Conservation (phyloP, 2,113 vertebrate genomes). For the Hippocampus abdominalis region DNA sequence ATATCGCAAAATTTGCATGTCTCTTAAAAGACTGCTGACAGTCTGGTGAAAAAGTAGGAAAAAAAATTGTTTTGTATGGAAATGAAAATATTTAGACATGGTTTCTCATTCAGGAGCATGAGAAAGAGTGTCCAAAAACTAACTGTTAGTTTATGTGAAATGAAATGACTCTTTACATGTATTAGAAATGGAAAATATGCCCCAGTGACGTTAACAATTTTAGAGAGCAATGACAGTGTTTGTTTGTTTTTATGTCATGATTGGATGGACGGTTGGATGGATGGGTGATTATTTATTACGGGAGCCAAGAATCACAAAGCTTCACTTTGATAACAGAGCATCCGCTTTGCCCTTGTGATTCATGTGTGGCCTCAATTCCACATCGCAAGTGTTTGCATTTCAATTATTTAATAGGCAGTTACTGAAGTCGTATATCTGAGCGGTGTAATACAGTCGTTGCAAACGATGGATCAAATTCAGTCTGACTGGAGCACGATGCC, state of each 20-base stretch:
- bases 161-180: not conserved
- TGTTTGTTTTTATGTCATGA: not conserved
- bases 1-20: too few species aligned
- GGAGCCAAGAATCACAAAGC: slow-evolving; percentile 7
- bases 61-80: too few species aligned
- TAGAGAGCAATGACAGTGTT: not conserved
- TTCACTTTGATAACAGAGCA: slow-evolving; percentile 20
- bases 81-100: not conserved
- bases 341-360: slow-evolving; percentile 27
- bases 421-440: slow-evolving; percentile 33
- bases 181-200: too few species aligned
- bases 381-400: slow-evolving; percentile 40
- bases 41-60: not conserved
- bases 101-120: not conserved
- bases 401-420: slow-evolving; percentile 54
- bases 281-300: slow-evolving; percentile 6
- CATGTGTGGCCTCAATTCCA: slow-evolving; percentile 39
- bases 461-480: slow-evolving; percentile 25
- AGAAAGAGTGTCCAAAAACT: not conserved
- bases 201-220: too few species aligned
- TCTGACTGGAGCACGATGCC: slow-evolving; percentile 20
- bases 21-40: not conserved
- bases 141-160: not conserved
- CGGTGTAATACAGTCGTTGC: slow-evolving; percentile 34
- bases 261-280: not conserved